Evolutionary conservation across 2,888 invertebrate genomes (phyloP), one percentile per base, ranked within the genome.

Genomic region (Campoplex capitator): DNA sequence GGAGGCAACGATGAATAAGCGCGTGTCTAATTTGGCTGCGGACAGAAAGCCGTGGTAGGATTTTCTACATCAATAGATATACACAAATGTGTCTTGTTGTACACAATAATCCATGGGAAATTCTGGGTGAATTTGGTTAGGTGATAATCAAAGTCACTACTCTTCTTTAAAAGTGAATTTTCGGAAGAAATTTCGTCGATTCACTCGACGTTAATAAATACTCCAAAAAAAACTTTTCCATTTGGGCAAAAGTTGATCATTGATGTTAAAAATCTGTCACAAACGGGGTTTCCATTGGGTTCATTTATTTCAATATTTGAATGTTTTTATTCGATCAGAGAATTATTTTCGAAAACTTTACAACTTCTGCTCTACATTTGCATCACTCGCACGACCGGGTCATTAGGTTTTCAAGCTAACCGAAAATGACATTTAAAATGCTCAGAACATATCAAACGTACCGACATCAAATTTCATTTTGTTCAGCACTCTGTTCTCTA

Each of bases 1-100:
- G 68, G 68, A 78, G 79, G 79, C 75, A 75, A 68, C 89, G 86
- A 89, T 89, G 89, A 89, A 86, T 89, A 89, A 89, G 86, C 88
- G 86, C 84, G 84, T 86, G 89, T 89, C 88, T 89, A 89, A 89
- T 89, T 89, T 89, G 89, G 89, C 89, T 88, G 79, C 80, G 80
- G 32, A 79, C 75, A 71, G 86, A 83, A 83, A 83, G 67, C 51
- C 67, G 73, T 67, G 56, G 76, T 76, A 45, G 75, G 48, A 45
- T 77, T 79, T 76, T 80, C 75, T 42, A 32, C 67, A 54, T 23
- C 23, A 23, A 23, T 68, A 58, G 67, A 58, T 51, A 75, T 56
- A 51, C 18, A 8, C 18, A 32, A 62, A 56, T 54, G 48, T 56
- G 56, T 58, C 38, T 6, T 38, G 38, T 6, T 35, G 28, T 51